phyloP scores from a whole-genome alignment of 2,113 vertebrate genomes.

The Austrofundulus limnaeus region DNA sequence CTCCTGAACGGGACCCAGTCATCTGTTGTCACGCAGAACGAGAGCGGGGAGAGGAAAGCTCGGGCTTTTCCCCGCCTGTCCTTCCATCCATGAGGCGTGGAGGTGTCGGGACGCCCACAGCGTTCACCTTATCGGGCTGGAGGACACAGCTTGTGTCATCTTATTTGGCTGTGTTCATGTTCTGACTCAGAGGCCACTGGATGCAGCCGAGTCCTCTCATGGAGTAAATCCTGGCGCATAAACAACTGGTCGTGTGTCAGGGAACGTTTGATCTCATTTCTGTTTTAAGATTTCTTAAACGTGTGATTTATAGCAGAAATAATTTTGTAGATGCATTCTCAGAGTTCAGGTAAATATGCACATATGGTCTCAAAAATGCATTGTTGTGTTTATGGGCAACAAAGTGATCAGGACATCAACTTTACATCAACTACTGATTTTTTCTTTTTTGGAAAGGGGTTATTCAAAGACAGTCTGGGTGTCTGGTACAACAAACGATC shows the following conservation, averaged over 20 bases:
- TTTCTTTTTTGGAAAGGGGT: not conserved
- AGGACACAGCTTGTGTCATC: conserved; percentile 59
- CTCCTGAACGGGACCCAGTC: conserved; percentile 26
- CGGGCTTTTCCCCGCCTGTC: conserved; percentile 14
- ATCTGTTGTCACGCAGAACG: conserved; percentile 23
- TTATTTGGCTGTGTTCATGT: conserved; percentile 42
- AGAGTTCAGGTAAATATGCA: not conserved
- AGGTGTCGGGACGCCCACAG: conserved; percentile 44
- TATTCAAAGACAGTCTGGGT: not conserved
- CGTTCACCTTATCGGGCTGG: conserved; percentile 48
- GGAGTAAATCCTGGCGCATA: conserved; percentile 11
- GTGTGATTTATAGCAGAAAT: not conserved
- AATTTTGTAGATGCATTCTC: not conserved
- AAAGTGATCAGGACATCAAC: no score
- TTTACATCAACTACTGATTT: not conserved
- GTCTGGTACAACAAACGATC: no score
- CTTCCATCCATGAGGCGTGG: conserved; percentile 37
- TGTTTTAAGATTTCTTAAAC: no score
- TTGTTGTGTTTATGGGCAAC: not conserved
- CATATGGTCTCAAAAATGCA: no score
- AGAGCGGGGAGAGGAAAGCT: conserved; percentile 27
- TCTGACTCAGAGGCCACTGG: conserved; percentile 32
- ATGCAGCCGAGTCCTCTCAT: conserved; percentile 26
- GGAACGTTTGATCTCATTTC: not conserved
- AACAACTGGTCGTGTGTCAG: conserved; percentile 4